Percentiles rank a stretch among this genome's conserved stretches.
phyloP scores from a whole-genome alignment of 1,140 invertebrate species.

The Palaemon carinicauda region DNA sequence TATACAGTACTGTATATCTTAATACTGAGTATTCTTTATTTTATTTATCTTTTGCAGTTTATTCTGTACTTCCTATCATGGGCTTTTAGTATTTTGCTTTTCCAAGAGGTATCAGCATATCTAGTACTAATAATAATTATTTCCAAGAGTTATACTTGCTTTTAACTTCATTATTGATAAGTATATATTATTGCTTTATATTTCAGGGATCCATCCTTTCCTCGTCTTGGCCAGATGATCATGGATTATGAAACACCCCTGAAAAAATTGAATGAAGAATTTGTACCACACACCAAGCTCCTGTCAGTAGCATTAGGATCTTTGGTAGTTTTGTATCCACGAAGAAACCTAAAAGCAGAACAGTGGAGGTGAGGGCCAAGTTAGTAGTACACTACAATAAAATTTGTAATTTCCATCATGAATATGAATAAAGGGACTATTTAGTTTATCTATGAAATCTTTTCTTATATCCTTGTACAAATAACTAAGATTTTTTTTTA shows the following conservation, averaged over 20 bases:
- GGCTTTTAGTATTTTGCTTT: too few species aligned
- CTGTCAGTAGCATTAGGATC: conserved; percentile 86
- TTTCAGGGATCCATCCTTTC: conserved; percentile 86
- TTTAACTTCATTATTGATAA: not conserved
- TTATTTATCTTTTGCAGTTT: too few species aligned
- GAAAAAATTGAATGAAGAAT: conserved; percentile 96
- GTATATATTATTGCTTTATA: not conserved
- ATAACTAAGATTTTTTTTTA: conserved; percentile 25
- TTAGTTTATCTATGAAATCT: not conserved
- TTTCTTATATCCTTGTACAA: not conserved
- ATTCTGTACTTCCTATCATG: too few species aligned
- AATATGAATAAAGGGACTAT: too few species aligned
- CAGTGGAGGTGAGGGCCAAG: conserved; percentile 75
- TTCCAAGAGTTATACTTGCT: too few species aligned
- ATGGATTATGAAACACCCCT: conserved; percentile 96
- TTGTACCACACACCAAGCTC: conserved; percentile 91
- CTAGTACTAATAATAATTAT: too few species aligned
- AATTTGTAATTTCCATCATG: too few species aligned
- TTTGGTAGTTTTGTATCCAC: conserved; percentile 84
- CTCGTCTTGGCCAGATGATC: conserved; percentile 94
- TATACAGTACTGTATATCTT: too few species aligned
- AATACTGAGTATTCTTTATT: too few species aligned
- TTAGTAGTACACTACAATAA: too few species aligned
- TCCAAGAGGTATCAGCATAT: too few species aligned
- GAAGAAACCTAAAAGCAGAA: conserved; percentile 91